phyloP scores from a whole-genome alignment of 2,888 invertebrate genomes.

The Oasisia sp. region DNA sequence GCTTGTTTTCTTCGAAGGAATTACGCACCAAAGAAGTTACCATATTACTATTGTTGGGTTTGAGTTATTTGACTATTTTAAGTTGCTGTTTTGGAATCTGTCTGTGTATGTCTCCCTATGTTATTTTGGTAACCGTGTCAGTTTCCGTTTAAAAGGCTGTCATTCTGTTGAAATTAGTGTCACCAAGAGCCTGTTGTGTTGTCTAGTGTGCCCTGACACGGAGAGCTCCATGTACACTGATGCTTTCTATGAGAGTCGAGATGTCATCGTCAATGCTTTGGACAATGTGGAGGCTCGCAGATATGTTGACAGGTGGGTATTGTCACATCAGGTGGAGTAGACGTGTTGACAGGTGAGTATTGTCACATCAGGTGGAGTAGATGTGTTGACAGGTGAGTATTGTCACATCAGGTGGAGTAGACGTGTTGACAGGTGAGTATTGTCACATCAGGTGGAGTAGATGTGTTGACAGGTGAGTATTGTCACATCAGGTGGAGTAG shows the following conservation, averaged over 20 bases:
- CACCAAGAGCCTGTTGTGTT: conserved; percentile 19
- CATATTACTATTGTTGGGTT: too few relatives aligned
- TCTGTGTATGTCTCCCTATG: not conserved
- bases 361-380: not conserved
- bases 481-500: too few relatives aligned
- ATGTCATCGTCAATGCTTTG: conserved; percentile 64
- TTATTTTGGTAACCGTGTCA: not conserved
- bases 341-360: not conserved
- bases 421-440: not conserved
- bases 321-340: not conserved
- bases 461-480: too few relatives aligned
- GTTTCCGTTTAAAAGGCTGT: not conserved
- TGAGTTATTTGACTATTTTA: not conserved
- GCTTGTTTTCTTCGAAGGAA: too few relatives aligned
- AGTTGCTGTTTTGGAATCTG: not conserved
- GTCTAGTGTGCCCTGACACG: conserved; percentile 61
- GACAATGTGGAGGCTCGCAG: conserved; percentile 65
- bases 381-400: not conserved
- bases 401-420: not conserved
- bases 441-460: too few relatives aligned
- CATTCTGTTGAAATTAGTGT: not conserved
- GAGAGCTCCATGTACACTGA: conserved; percentile 60
- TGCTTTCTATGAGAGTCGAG: conserved; percentile 57
- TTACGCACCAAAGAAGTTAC: too few relatives aligned
- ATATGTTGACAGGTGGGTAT: conserved; percentile 63